A percentile compares a stretch with the other conserved stretches of the same genome.
Conservation (phyloP, 2,113 vertebrate genomes). For the Raja brachyura region DNA sequence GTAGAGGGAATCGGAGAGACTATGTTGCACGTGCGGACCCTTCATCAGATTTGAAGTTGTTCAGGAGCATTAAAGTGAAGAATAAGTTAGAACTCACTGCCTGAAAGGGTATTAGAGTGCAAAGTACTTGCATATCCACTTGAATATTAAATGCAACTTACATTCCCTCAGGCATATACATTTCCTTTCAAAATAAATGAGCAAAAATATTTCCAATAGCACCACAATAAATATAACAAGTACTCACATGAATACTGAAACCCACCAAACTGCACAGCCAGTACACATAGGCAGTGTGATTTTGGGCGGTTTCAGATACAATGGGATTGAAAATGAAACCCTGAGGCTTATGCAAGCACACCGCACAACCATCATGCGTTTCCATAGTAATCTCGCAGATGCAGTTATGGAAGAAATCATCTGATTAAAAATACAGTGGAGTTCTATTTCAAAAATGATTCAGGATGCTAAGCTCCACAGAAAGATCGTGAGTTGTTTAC, state of each 20-base stretch:
- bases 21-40: too few species aligned
- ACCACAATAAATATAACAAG: neutral
- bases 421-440: neutral
- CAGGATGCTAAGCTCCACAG: neutral
- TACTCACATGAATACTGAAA: neutral
- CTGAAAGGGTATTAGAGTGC: too few species aligned
- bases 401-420: neutral
- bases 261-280: neutral
- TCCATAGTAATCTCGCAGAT: conserved; percentile 16
- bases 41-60: too few species aligned
- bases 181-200: neutral
- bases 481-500: neutral
- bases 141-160: neutral
- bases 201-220: neutral
- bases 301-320: neutral
- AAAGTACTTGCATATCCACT: too few species aligned
- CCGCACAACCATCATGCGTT: neutral
- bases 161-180: neutral
- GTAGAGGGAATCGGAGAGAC: too few species aligned
- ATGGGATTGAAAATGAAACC: neutral
- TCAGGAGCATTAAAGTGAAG: too few species aligned
- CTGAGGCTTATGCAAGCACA: conserved; percentile 27
- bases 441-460: neutral
- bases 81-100: too few species aligned
- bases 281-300: neutral